Conservation (phyloP, 2,888 invertebrate species). For the Heliconius ethilla region DNA sequence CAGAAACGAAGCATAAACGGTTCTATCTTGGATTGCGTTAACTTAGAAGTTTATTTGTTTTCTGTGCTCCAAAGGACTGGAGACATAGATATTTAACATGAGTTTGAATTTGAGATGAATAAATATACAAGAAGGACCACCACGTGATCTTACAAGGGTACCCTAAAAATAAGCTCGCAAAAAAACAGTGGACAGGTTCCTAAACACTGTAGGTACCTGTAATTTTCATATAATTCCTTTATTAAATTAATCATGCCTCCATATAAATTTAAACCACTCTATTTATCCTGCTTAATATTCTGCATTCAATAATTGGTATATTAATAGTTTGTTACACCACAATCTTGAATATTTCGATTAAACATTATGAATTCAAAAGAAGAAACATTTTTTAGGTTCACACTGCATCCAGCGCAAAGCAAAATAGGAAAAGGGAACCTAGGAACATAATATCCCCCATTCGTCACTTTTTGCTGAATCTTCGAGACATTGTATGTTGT, state of each 20-base stretch:
- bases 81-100: not conserved
- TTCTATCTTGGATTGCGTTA: too few species aligned
- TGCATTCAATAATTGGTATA: conserved; percentile 7
- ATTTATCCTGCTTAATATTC: conserved; percentile 26
- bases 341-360: not conserved
- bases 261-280: conserved; percentile 27
- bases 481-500: too few species aligned
- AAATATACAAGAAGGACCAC: not conserved
- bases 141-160: not conserved
- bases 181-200: conserved; percentile 27
- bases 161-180: not conserved
- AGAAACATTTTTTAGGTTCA: too few species aligned
- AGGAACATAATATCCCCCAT: too few species aligned
- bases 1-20: too few species aligned
- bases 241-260: conserved; percentile 25
- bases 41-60: too few species aligned
- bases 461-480: too few species aligned
- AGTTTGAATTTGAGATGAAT: not conserved
- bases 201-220: conserved; percentile 24
- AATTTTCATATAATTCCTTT: conserved; percentile 40
- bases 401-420: too few species aligned
- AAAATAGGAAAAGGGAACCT: too few species aligned
- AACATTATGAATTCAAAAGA: too few species aligned
- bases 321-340: conserved; percentile 1
- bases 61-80: too few species aligned